Percentiles rank a stretch among this genome's conserved stretches.
Conservation (phyloP, 1,140 invertebrate species). For the Pseudachorutes palmiensis region DNA sequence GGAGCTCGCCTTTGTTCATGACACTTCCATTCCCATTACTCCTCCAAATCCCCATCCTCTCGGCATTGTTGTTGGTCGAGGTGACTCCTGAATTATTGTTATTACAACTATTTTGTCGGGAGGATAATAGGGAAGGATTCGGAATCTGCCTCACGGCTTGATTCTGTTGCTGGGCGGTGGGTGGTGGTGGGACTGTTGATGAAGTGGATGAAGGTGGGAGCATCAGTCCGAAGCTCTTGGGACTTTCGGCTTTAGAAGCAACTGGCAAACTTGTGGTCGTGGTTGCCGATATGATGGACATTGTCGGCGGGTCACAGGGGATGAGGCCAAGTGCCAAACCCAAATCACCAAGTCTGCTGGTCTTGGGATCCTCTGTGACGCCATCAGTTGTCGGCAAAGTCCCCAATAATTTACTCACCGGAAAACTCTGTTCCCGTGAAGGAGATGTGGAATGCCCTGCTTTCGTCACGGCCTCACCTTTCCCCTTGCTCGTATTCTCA, state of each 20-base stretch:
- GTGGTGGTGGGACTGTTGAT: not conserved
- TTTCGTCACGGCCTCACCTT: not conserved
- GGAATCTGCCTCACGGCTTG: conserved; percentile 43
- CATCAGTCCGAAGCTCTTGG: not conserved
- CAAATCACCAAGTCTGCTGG: conserved; percentile 2
- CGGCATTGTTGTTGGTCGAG: not conserved
- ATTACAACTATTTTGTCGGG: conserved; percentile 31
- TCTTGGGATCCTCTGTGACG: conserved; percentile 4
- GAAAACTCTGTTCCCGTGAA: not conserved
- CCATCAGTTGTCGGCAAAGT: not conserved
- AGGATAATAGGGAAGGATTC: conserved; percentile 41
- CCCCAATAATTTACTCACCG: conserved; percentile 1
- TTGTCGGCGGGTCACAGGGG: not conserved
- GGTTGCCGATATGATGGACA: not conserved
- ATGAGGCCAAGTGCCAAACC: conserved; percentile 13
- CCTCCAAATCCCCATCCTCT: not conserved
- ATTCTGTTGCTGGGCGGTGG: conserved; percentile 40
- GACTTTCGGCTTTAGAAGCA: not conserved
- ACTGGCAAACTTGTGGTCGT: not conserved
- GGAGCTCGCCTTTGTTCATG: not conserved
- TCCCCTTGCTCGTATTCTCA: not conserved
- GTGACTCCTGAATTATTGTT: not conserved
- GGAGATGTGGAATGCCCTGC: not conserved
- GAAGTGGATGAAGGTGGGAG: not conserved
- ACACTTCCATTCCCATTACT: too few species aligned